phyloP scores from a whole-genome alignment of 2,113 vertebrate species.

The Pyrgilauda ruficollis region DNA sequence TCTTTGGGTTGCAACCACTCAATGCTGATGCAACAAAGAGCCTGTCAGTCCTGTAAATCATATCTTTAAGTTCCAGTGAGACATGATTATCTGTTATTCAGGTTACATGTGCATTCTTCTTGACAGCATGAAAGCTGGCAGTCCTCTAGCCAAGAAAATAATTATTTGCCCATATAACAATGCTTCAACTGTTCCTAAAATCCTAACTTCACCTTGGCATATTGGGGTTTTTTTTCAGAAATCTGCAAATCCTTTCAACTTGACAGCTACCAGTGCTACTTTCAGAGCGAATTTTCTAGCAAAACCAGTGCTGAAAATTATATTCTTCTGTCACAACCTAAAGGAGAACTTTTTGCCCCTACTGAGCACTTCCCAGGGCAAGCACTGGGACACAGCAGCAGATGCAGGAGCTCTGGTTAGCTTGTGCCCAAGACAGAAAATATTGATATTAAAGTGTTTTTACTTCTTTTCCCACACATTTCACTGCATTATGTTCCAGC shows the following conservation, averaged over 20 bases:
- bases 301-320: background rate
- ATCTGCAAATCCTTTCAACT: background rate
- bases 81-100: background rate
- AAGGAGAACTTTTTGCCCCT: background rate
- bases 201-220: background rate
- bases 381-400: background rate
- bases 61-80: background rate
- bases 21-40: background rate
- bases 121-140: background rate
- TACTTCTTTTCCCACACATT: background rate
- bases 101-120: background rate
- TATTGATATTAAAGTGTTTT: background rate
- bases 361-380: background rate
- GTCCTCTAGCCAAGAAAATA: background rate
- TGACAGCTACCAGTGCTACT: background rate
- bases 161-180: background rate
- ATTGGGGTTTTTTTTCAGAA: background rate
- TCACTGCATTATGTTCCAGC: background rate
- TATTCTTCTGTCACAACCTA: background rate
- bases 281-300: background rate
- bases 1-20: background rate
- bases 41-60: background rate
- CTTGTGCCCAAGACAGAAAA: background rate
- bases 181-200: background rate
- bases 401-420: background rate